Evolutionary conservation across 2,888 invertebrate species (phyloP), one percentile per base, ranked within the genome.

Genomic region (Crematogaster levior): DNA sequence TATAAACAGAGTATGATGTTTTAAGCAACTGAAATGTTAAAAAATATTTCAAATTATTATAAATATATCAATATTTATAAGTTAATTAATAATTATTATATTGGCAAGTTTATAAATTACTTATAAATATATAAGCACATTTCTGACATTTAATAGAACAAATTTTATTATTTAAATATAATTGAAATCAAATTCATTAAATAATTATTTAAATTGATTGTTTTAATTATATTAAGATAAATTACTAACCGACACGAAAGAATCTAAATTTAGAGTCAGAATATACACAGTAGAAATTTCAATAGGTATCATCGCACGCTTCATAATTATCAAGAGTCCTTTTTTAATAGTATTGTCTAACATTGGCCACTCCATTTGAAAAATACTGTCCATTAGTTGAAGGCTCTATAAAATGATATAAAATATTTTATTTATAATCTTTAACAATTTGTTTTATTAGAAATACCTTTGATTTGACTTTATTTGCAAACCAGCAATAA

Each of bases 401-500:
- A 82, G 30, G 27, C 91, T 91, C 90, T 91, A 18, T 12, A 53
- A 15, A 63, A 72, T 12, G 21, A 43, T 46, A 46, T 15, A 60
- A 15, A 18, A 40, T 40, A 63, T 63, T 21, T 40, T 43, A 63
- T 40, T 63, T 63, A 18, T 15, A 1, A 1, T 9, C 9, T 40
- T 3, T 24, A 40, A 15, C 3, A 24, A 40, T 63, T 10, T 40
- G 3, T 40, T 63, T 63, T 40, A 40, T 18, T 60, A 56, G 21
- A 51, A 21, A 37, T 85, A 90, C 90, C 86, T 88, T 88, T 3
- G 82, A 24, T 46, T 84, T 88, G 3, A 90, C 61, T 43, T 84
- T 80, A 27, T 90, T 85, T 0, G 89, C 90, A 30, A 85, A 87
- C 90, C 90, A 90, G 30, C 90, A 90, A 56, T 90, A 90, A 34